Conservation (phyloP, 2,113 vertebrate genomes). For the Dromas ardeola region DNA sequence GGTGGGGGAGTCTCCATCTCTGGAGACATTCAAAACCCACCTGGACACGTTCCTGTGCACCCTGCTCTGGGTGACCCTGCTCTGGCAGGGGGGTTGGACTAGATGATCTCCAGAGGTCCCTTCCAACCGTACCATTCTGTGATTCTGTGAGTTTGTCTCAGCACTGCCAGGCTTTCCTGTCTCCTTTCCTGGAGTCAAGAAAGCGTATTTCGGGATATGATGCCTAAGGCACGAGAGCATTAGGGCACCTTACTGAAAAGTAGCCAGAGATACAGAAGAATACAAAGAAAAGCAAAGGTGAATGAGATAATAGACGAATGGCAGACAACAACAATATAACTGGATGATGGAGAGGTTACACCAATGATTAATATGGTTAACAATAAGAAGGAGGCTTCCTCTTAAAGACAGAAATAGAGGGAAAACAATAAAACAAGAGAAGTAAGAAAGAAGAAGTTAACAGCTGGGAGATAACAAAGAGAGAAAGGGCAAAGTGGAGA, state of each 20-base stretch:
- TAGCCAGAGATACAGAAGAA: not conserved
- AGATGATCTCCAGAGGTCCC: no score
- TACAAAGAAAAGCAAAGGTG: not conserved
- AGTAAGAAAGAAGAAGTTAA: not conserved
- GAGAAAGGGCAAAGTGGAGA: not conserved
- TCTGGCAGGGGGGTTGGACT: no score
- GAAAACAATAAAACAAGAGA: not conserved
- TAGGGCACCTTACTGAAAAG: not conserved
- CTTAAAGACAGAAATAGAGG: not conserved
- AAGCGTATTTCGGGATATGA: not conserved
- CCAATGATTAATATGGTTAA: not conserved
- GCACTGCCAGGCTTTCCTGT: not conserved
- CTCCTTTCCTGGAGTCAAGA: not conserved
- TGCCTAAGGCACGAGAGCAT: not conserved
- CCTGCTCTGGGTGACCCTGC: no score
- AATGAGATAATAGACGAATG: not conserved
- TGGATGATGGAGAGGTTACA: not conserved
- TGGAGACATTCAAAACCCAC: no score
- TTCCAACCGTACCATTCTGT: no score
- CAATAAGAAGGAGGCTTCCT: not conserved
- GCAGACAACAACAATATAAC: not conserved
- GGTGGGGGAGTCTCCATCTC: no score
- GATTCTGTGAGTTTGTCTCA: not conserved
- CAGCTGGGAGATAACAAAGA: not conserved
- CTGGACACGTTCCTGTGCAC: no score